Conservation (phyloP, 2,888 invertebrate species). For the Anarsia innoxiella region DNA sequence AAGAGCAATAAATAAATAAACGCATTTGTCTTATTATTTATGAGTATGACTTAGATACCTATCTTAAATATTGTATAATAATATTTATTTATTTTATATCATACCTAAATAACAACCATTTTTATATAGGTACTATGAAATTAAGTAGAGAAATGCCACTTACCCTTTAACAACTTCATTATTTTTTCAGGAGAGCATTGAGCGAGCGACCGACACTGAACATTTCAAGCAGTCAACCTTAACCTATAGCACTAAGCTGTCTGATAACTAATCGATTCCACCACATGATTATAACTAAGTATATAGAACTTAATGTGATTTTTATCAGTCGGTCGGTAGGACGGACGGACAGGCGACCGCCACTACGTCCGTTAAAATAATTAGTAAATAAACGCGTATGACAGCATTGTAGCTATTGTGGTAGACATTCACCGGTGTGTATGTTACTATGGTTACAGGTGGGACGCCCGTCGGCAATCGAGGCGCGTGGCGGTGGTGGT, state of each 20-base stretch:
- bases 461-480: conserved; percentile 46
- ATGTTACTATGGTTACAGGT: conserved; percentile 47
- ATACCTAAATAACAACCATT: too few relatives aligned
- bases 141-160: too few relatives aligned
- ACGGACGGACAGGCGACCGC: conserved; percentile 29
- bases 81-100: too few relatives aligned
- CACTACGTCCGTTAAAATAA: conserved; percentile 39
- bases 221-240: too few relatives aligned
- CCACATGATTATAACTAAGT: not conserved
- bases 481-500: conserved; percentile 25
- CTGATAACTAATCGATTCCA: conserved; percentile 6
- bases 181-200: too few relatives aligned
- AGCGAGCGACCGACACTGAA: too few relatives aligned
- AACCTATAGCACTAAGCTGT: conserved; percentile 1
- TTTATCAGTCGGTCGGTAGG: conserved; percentile 27
- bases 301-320: conserved; percentile 15
- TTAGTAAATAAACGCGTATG: conserved; percentile 52
- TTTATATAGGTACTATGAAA: too few relatives aligned
- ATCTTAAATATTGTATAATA: too few relatives aligned
- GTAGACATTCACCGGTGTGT: conserved; percentile 22
- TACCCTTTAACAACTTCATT: too few relatives aligned
- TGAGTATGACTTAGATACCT: too few relatives aligned
- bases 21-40: too few relatives aligned
- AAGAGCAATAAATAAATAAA: too few relatives aligned
- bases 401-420: conserved; percentile 31